phyloP scores from a whole-genome alignment of 1,140 invertebrate genomes.

The Drosophila simulans region DNA sequence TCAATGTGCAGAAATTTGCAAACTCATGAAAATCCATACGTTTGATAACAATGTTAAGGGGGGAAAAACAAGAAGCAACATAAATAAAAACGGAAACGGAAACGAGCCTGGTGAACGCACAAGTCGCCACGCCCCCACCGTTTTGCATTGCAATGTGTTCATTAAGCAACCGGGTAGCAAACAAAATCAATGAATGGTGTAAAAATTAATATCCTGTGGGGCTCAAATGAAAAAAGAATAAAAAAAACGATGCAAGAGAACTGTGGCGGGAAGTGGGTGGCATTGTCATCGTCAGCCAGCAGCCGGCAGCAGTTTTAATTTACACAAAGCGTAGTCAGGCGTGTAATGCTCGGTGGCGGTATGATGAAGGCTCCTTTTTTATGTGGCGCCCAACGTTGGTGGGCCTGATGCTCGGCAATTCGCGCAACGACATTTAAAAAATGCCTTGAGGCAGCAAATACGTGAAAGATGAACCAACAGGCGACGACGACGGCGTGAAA shows the following conservation, averaged over 20 bases:
- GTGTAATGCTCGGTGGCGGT: slow-evolving; percentile 59
- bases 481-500: slow-evolving; percentile 66
- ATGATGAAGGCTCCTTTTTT: neutral
- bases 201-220: slow-evolving; percentile 84
- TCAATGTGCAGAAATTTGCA: slow-evolving; percentile 69
- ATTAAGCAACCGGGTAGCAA: slow-evolving; percentile 63
- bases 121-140: slow-evolving; percentile 29
- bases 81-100: slow-evolving; percentile 57
- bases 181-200: slow-evolving; percentile 84
- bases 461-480: slow-evolving; percentile 20
- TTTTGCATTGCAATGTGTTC: slow-evolving; percentile 50
- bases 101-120: slow-evolving; percentile 40
- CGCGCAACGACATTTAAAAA: slow-evolving; percentile 72
- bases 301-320: slow-evolving; percentile 81
- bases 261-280: neutral
- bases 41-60: slow-evolving; percentile 37
- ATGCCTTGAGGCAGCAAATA: slow-evolving; percentile 66
- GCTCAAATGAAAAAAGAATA: slow-evolving; percentile 13
- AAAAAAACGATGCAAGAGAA: slow-evolving; percentile 17
- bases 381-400: neutral
- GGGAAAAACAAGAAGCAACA: slow-evolving; percentile 12
- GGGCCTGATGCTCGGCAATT: slow-evolving; percentile 2
- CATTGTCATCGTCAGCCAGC: slow-evolving; percentile 31
- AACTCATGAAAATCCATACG: slow-evolving; percentile 52
- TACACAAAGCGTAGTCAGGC: slow-evolving; percentile 82